These are phyloP conservation scores for Holothuria leucospilota DNA, from an alignment of 53 echinoderm and acorn worm species.

Conservation along the genomic window DNA sequence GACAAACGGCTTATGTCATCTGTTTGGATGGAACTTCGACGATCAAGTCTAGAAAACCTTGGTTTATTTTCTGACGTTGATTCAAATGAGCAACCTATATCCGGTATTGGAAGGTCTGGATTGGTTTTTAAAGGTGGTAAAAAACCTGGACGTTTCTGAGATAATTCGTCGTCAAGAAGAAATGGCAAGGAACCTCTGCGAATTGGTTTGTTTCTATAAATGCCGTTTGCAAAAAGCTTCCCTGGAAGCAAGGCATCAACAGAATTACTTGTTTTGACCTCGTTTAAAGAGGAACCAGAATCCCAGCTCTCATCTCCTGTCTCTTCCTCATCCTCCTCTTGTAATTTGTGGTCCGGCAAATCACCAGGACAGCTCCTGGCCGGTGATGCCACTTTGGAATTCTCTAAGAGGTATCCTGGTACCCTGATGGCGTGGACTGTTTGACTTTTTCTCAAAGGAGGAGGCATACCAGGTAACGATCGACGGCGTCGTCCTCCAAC, in stretches of 20 bases:
- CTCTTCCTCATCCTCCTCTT: slow-evolving; percentile 25
- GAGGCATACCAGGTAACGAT: slow-evolving; percentile 83
- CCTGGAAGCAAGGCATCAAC: neutral
- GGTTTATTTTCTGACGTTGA: slow-evolving; percentile 18
- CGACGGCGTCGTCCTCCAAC: slow-evolving; percentile 51
- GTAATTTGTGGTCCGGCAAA: slow-evolving; percentile 30
- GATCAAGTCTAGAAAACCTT: slow-evolving; percentile 65
- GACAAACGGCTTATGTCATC: slow-evolving; percentile 77
- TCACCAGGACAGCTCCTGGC: slow-evolving; percentile 58
- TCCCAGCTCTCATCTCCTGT: slow-evolving; percentile 53
- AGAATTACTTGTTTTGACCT: neutral
- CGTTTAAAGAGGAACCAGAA: slow-evolving; percentile 13
- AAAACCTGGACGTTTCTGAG: slow-evolving; percentile 77
- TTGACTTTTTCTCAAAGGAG: slow-evolving; percentile 84
- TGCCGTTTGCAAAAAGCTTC: neutral
- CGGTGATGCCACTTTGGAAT: slow-evolving; percentile 22
- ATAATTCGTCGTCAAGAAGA: slow-evolving; percentile 82
- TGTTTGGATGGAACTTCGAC: slow-evolving; percentile 77
- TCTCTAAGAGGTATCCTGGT: slow-evolving; percentile 56
- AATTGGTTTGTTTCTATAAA: slow-evolving; percentile 25
- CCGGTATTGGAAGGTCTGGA: slow-evolving; percentile 76
- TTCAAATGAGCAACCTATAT: slow-evolving; percentile 68
- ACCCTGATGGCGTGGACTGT: slow-evolving; percentile 79
- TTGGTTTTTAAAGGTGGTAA: slow-evolving; percentile 81
- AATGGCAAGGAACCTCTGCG: slow-evolving; percentile 81